Percentiles rank a stretch among this genome's conserved stretches.
phyloP scores from a whole-genome alignment of 2,113 vertebrate genomes.

The Falco punctatus region DNA sequence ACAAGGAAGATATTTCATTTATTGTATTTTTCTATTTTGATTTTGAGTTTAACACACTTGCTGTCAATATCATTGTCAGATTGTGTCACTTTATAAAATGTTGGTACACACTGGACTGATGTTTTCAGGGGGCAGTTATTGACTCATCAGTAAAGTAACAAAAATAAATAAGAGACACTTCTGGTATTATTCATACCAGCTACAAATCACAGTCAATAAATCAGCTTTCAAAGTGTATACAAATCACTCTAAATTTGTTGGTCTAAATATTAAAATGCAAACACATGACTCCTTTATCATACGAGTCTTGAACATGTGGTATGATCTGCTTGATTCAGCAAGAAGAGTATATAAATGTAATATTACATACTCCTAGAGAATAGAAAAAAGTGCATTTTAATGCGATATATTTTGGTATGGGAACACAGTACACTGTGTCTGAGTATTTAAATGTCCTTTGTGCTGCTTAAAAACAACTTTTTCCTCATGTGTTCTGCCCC shows the following conservation, averaged over 20 bases:
- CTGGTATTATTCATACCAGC: background rate
- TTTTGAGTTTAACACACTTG: constrained; percentile 1
- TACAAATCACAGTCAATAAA: background rate
- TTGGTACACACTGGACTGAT: background rate
- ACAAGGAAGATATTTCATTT: background rate
- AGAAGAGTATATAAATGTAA: constrained; percentile 4
- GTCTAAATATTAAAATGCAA: constrained; percentile 42
- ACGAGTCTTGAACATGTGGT: background rate
- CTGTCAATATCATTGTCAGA: background rate
- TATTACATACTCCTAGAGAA: background rate
- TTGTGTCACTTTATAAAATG: background rate
- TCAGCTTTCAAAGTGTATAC: background rate
- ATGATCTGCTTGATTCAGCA: constrained; percentile 16
- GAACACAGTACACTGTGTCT: background rate
- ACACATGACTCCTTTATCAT: background rate
- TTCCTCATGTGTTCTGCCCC: background rate
- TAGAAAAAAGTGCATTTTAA: background rate
- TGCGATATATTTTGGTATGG: background rate
- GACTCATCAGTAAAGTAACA: constrained; percentile 15
- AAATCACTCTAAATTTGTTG: constrained; percentile 12
- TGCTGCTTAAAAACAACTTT: background rate
- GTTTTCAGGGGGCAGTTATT: background rate
- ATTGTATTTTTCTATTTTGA: background rate
- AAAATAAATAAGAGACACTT: constrained; percentile 15
- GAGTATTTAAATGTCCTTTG: background rate